Percentiles rank a stretch among this genome's conserved stretches.
These are phyloP conservation scores for Cordilura impudica DNA, from an alignment of 2,888 invertebrate genomes.

Conservation along the genomic window DNA sequence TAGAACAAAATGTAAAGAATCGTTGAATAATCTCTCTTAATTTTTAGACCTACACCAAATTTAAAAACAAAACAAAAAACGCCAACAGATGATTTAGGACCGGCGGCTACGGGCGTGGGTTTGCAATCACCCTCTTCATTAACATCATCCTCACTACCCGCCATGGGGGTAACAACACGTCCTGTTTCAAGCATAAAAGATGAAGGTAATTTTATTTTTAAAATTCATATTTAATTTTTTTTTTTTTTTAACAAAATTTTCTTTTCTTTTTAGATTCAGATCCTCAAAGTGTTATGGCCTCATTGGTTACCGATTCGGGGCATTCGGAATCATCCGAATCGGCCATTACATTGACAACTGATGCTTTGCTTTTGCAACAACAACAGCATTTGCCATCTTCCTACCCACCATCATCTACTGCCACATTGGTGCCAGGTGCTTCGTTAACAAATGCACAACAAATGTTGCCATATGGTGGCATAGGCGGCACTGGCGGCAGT, in stretches of 20 bases:
- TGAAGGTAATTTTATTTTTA: conserved; percentile 79
- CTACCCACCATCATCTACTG: conserved; percentile 68
- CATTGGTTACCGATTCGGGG: conserved; percentile 77
- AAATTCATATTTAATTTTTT: not conserved
- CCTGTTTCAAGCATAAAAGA: conserved; percentile 77
- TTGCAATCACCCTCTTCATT: conserved; percentile 72
- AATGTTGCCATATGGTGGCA: conserved; percentile 68
- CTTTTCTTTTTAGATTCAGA: conserved; percentile 59
- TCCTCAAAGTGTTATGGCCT: conserved; percentile 71
- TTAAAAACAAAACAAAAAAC: conserved; percentile 81
- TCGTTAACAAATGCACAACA: conserved; percentile 71
- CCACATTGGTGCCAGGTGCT: conserved; percentile 58
- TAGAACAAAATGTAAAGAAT: not conserved
- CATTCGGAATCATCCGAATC: conserved; percentile 77
- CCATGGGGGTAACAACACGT: conserved; percentile 70
- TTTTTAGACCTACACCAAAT: conserved; percentile 82
- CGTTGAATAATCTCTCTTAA: not conserved
- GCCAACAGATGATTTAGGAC: conserved; percentile 75
- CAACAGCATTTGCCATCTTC: conserved; percentile 69
- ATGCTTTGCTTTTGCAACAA: conserved; percentile 66
- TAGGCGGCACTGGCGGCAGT: conserved; percentile 68
- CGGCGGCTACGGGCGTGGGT: conserved; percentile 71
- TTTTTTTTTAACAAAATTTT: too few species aligned
- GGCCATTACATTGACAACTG: conserved; percentile 71
- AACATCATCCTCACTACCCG: conserved; percentile 68